Percentiles rank a stretch among this genome's conserved stretches.
Conservation (phyloP, 1,140 invertebrate genomes). For the Panonychus citri region DNA sequence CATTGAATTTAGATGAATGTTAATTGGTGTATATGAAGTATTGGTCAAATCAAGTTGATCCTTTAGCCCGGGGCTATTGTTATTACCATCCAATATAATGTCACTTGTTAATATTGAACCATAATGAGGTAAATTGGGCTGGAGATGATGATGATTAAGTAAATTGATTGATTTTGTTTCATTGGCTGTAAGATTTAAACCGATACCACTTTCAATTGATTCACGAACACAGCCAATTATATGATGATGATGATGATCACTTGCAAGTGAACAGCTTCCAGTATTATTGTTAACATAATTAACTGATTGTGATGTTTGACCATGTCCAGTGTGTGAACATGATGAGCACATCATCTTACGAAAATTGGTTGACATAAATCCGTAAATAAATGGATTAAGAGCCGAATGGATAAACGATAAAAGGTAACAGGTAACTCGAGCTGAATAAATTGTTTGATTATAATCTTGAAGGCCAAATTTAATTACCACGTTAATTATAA, state of each 20-base stretch:
- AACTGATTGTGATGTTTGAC: background rate
- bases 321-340: slow-evolving; percentile 6
- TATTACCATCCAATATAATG: too few relatives aligned
- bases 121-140: too few relatives aligned
- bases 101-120: too few relatives aligned
- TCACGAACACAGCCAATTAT: background rate
- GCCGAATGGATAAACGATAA: slow-evolving; percentile 22
- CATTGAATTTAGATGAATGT: too few relatives aligned
- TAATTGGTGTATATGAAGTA: too few relatives aligned
- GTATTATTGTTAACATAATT: background rate
- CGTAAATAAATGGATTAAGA: slow-evolving; percentile 31
- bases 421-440: slow-evolving; percentile 14
- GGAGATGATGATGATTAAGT: too few relatives aligned
- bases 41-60: too few relatives aligned
- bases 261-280: background rate
- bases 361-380: slow-evolving; percentile 31
- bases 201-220: background rate
- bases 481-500: slow-evolving; percentile 22
- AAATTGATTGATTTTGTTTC: too few relatives aligned
- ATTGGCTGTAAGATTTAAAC: background rate
- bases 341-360: slow-evolving; percentile 21
- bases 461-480: slow-evolving; percentile 16
- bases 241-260: background rate
- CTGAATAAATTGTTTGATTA: slow-evolving; percentile 12
- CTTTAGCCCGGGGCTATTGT: too few relatives aligned